Conservation (phyloP, 2,888 invertebrate species). For the Drosophila colorata region DNA sequence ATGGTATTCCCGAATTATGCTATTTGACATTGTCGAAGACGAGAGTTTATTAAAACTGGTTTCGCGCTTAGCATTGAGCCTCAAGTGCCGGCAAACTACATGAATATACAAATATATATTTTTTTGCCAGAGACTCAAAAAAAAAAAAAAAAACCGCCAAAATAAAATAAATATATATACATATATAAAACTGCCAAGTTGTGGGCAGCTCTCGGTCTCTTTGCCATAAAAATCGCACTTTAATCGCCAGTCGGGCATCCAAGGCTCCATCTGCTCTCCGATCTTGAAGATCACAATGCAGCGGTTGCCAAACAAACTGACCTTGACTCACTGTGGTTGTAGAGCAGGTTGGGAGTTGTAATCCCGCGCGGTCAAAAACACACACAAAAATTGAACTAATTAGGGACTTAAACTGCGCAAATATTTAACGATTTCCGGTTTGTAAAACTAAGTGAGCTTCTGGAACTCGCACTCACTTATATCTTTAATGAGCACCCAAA, state of each 20-base stretch:
- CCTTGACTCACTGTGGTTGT: constrained; percentile 31
- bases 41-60: constrained; percentile 61
- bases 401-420: constrained; percentile 13
- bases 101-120: constrained; percentile 5
- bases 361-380: constrained; percentile 19
- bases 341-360: not conserved
- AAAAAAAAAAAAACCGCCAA: constrained; percentile 17
- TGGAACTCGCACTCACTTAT: constrained; percentile 16
- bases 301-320: constrained; percentile 34
- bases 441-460: not conserved
- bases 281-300: constrained; percentile 25
- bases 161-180: constrained; percentile 6
- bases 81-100: constrained; percentile 54
- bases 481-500: not conserved
- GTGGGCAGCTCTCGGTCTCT: constrained; percentile 57
- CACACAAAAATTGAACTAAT: not conserved
- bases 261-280: constrained; percentile 26
- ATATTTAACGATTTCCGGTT: constrained; percentile 20
- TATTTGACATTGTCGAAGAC: constrained; percentile 33
- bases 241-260: constrained; percentile 38
- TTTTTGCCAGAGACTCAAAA: constrained; percentile 37
- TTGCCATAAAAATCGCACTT: constrained; percentile 57
- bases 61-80: constrained; percentile 65
- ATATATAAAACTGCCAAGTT: constrained; percentile 8
- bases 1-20: constrained; percentile 62